Evolutionary conservation across 1,140 invertebrate genomes (phyloP).

Genomic region (Araneus ventricosus): DNA sequence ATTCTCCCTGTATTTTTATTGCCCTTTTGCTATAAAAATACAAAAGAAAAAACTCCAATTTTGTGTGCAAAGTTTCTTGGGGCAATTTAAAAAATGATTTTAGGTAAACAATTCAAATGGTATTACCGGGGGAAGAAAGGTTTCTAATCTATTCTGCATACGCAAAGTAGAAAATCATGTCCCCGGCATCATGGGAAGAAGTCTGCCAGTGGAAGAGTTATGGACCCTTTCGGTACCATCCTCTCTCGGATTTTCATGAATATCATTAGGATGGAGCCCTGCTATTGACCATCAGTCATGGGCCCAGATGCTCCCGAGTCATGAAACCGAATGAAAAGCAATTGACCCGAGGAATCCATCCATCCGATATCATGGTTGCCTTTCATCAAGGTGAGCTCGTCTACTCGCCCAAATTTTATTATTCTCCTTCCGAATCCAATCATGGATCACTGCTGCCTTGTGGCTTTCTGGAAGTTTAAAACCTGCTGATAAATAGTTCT

Average conservation of each 20-base stretch:
- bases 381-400: slow-evolving; percentile 66
- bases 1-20: neutral
- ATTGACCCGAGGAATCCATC: slow-evolving; percentile 58
- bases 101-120: slow-evolving; percentile 25
- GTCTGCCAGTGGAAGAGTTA: slow-evolving; percentile 58
- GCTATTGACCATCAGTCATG: slow-evolving; percentile 66
- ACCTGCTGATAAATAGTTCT: slow-evolving; percentile 61
- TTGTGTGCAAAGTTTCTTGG: neutral
- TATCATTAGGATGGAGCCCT: slow-evolving; percentile 43
- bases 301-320: slow-evolving; percentile 17
- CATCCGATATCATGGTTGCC: neutral
- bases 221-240: slow-evolving; percentile 52
- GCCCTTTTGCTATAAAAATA: neutral
- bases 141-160: slow-evolving; percentile 50
- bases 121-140: neutral
- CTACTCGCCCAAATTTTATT: slow-evolving; percentile 51
- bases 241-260: slow-evolving; percentile 59
- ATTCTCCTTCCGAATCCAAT: slow-evolving; percentile 51
- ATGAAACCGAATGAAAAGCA: slow-evolving; percentile 60
- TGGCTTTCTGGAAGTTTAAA: slow-evolving; percentile 21
- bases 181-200: neutral
- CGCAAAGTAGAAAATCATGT: slow-evolving; percentile 34
- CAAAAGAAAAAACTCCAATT: neutral
- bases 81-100: slow-evolving; percentile 43
- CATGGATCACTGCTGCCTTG: slow-evolving; percentile 37